Base-by-base conservation (phyloP, 2,113 vertebrate species). In the Nerophis lumbriciformis region DNA sequence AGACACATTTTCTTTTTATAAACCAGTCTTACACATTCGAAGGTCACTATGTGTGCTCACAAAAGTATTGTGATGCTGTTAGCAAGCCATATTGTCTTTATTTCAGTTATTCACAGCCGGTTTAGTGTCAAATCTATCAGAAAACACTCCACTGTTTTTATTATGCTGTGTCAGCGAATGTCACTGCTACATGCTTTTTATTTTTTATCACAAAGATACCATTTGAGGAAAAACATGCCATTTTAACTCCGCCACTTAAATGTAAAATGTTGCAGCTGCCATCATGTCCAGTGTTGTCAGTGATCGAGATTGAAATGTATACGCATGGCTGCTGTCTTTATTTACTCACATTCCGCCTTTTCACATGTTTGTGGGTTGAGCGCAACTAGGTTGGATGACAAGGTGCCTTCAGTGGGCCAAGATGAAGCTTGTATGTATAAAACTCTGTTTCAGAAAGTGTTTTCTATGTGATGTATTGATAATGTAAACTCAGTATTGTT, bases 401-500 rank as follows among this genome's bases (percentile, higher is more conserved):
- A 53, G 69, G 44, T 51, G 44, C 48, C 62, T 62, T 75, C 13
- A 42, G 38, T 48, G 67, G 67, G 44, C 52, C 44, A 48, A 61
- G 48, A 66, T 5, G 0, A 42, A 19, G 59, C 55, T 67, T n/a
- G 15, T 57, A 36, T 63, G 21, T 63, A 69, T 45, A 21, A 28
- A 28, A 57, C 55, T 10, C 10, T 57, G 13, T 8, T 68, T 73
- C 36, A 7, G 42, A 61, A 79, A 42, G 62, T 74, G 63, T 77
- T 81, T 72, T 37, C 9, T 62, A 50, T 21, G 53, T 53, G 53
- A 65, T 69, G 63, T 65, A 28, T 28, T 28, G 28, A 28, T 28
- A 28, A 28, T 28, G 56, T 66, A 60, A 78, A 65, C 54, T 81
- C 69, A 79, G 75, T 83, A 78, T 80, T 82, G 55, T 71, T 45